phyloP scores from a whole-genome alignment of 2,888 invertebrate species.

The Catocala fraxini region DNA sequence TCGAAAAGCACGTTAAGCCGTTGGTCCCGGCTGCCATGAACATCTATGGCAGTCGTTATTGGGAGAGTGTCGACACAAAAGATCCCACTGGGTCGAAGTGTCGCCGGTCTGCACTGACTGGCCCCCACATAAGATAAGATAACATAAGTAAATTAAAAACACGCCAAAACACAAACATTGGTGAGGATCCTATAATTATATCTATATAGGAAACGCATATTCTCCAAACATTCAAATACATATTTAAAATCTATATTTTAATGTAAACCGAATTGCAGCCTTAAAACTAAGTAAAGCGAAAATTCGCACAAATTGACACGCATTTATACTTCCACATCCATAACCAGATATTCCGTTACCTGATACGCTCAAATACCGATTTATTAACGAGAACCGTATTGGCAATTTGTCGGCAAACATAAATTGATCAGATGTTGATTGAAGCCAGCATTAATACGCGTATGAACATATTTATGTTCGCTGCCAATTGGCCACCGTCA shows the following conservation, averaged over 20 bases:
- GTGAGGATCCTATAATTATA: too few relatives aligned
- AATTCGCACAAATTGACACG: background rate
- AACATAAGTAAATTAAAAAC: too few relatives aligned
- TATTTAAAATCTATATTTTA: background rate
- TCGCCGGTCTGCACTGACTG: too few relatives aligned
- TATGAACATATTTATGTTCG: constrained; percentile 30
- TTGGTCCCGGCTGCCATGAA: too few relatives aligned
- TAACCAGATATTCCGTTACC: background rate
- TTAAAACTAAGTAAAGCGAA: background rate
- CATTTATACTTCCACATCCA: background rate
- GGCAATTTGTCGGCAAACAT: constrained; percentile 30
- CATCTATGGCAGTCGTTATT: too few relatives aligned
- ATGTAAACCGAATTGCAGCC: background rate
- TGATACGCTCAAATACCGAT: constrained; percentile 17
- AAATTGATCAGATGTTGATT: constrained; percentile 49
- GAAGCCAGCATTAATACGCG: constrained; percentile 15
- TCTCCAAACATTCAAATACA: too few relatives aligned
- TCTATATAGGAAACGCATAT: too few relatives aligned
- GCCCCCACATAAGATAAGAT: too few relatives aligned
- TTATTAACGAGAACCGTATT: constrained; percentile 17
- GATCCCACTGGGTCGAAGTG: too few relatives aligned
- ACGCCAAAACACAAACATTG: too few relatives aligned
- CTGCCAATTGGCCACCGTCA: constrained; percentile 33
- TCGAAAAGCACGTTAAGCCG: too few relatives aligned
- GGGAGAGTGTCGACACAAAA: too few relatives aligned